Base-by-base conservation (phyloP, 2,888 invertebrate genomes). In the Rhogogaster chlorosoma region DNA sequence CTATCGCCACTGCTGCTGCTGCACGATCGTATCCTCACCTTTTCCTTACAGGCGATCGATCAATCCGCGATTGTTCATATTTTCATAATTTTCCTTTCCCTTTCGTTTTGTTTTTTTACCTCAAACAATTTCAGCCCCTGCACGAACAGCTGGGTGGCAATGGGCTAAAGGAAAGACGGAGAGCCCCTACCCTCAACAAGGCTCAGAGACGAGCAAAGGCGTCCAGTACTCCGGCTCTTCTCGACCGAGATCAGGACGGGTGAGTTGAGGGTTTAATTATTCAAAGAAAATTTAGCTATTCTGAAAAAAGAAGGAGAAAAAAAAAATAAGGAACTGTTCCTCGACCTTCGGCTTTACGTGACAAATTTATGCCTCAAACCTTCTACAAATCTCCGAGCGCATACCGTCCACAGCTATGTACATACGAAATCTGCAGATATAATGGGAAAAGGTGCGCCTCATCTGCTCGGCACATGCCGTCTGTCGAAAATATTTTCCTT, bases 141-240 rank as follows among this genome's bases (percentile, higher is more conserved):
- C 87, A 88, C 83, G 85, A 85, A 38, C 87, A 87, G 73, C 88
- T 61, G 80, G 57, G 57, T 38, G 80, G 38, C 38, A 36, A 80
- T 38, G 80, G 80, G 15, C 61, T 80, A 49, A 77, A 86, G n/a
- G 92, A 92, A 61, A 89, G 91, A 86, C 89, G 91, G 88, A 91
- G 92, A 80, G 88, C 88, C 75, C 87, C 89, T 38, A 91, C 90
- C 26, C 87, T 91, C 80, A 91, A 90, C 88, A 91, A 91, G 83
- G 90, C 89, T 80, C 92, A 92, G 86, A 89, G 92, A 86, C 90
- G 91, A 42, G 90, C 91, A 84, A 92, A 92, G 87, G 92, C 92
- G 70, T 91, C 92, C 84, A 92, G 92, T 86, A 92, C 92, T 45
- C 92, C 92, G 78, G 91, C 92, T 12, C 90, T 92, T 73, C 88